phyloP scores from a whole-genome alignment of 2,888 invertebrate species.

The Pocota personata region DNA sequence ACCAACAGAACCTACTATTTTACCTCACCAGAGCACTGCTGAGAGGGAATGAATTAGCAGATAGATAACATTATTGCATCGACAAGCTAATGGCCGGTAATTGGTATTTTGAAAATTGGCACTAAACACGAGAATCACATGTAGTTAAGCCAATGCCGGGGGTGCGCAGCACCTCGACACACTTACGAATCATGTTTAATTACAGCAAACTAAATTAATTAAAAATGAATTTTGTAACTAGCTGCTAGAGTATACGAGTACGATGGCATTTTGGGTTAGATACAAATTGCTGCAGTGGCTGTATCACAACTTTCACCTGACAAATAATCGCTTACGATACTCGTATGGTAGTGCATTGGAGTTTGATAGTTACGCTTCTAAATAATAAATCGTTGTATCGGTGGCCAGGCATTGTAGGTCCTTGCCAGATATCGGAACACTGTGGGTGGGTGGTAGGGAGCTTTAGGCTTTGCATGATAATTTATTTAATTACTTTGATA shows the following conservation, averaged over 20 bases:
- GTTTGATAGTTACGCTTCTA: constrained; percentile 41
- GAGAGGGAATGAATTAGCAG: constrained; percentile 8
- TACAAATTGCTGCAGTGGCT: constrained; percentile 31
- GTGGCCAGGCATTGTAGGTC: background rate
- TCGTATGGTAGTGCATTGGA: constrained; percentile 10
- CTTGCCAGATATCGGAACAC: constrained; percentile 18
- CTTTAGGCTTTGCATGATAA: constrained; percentile 3
- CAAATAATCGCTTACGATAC: constrained; percentile 41
- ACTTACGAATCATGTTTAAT: constrained; percentile 52
- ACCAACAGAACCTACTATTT: background rate
- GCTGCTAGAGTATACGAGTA: background rate
- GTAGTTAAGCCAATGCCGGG: constrained; percentile 35
- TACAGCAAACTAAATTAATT: constrained; percentile 65
- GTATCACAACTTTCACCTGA: background rate
- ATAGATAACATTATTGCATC: constrained; percentile 48
- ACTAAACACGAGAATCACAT: constrained; percentile 54
- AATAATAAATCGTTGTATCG: constrained; percentile 50
- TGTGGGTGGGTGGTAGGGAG: no score
- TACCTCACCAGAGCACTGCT: background rate
- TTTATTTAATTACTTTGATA: constrained; percentile 50
- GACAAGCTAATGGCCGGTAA: constrained; percentile 59
- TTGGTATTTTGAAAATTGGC: constrained; percentile 66
- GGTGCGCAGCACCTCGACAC: background rate
- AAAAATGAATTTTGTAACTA: constrained; percentile 46
- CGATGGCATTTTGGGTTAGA: background rate